Evolutionary conservation across 2,113 vertebrate species (phyloP).

Genomic region (Hassar affinis): DNA sequence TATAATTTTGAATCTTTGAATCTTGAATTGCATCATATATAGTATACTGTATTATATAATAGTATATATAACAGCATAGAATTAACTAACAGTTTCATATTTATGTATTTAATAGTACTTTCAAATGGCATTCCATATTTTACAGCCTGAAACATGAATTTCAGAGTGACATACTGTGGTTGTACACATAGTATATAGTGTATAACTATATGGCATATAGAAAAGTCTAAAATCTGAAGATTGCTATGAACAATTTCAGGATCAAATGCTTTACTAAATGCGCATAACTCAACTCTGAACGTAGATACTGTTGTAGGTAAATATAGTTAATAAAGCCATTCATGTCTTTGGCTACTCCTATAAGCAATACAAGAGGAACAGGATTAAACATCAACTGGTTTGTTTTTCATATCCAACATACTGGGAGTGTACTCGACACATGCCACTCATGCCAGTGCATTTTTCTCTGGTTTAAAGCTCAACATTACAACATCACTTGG

Average conservation of each 20-base stretch:
- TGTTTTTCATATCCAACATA: neutral
- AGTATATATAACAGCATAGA: neutral
- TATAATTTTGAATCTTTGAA: too few relatives aligned
- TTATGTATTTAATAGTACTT: neutral
- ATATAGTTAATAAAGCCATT: neutral
- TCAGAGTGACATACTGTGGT: neutral
- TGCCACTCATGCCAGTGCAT: neutral
- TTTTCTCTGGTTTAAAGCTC: neutral
- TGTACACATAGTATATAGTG: too few relatives aligned
- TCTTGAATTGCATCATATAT: too few relatives aligned
- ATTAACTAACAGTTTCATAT: neutral
- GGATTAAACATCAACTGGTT: neutral
- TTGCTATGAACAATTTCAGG: neutral
- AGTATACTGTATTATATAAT: too few relatives aligned
- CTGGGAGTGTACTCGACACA: neutral
- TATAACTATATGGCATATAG: too few relatives aligned
- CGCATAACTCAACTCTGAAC: neutral
- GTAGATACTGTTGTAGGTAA: neutral
- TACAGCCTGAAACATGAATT: neutral
- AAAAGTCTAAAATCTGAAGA: neutral
- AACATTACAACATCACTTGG: neutral
- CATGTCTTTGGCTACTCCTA: neutral
- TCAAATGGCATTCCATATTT: neutral
- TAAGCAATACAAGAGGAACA: neutral
- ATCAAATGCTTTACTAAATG: neutral